A percentile compares a stretch with the other conserved stretches of the same genome.
Evolutionary conservation across 2,113 vertebrate genomes (phyloP).

Genomic region (Camelus dromedarius): DNA sequence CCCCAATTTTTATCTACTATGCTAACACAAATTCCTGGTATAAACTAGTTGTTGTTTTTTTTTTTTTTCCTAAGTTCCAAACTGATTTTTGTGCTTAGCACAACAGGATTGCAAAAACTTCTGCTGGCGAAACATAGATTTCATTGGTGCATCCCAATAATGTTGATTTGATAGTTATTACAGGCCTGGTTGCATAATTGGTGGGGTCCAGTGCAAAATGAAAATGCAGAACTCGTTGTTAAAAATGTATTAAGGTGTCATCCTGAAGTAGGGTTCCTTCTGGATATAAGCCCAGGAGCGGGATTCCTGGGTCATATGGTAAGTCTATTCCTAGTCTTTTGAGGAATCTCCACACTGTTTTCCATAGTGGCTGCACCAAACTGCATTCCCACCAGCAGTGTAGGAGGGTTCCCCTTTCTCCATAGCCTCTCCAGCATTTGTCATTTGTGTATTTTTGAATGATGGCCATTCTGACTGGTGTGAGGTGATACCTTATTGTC

Average conservation of each 20-base stretch:
- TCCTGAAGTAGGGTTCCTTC: too few species aligned
- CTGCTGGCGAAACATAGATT: neutral
- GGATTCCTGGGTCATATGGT: too few species aligned
- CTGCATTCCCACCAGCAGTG: too few species aligned
- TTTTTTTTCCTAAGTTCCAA: neutral
- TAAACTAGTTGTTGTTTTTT: neutral
- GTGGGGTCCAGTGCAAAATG: neutral
- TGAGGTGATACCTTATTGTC: too few species aligned
- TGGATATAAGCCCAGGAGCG: too few species aligned
- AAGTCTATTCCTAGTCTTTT: too few species aligned
- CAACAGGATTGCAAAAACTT: neutral
- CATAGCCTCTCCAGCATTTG: too few species aligned
- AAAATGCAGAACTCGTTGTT: neutral
- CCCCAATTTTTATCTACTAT: neutral
- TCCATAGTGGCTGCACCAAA: too few species aligned
- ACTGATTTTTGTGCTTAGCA: neutral
- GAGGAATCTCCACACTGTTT: too few species aligned
- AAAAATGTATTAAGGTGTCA: neutral
- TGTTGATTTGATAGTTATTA: neutral
- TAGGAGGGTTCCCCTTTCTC: too few species aligned
- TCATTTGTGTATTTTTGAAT: too few species aligned
- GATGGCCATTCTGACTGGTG: too few species aligned
- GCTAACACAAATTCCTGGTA: neutral
- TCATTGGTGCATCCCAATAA: neutral
- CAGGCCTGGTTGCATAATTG: neutral